These are phyloP conservation scores for Thermophis baileyi DNA, from an alignment of 2,113 vertebrate species.

Conservation along the genomic window DNA sequence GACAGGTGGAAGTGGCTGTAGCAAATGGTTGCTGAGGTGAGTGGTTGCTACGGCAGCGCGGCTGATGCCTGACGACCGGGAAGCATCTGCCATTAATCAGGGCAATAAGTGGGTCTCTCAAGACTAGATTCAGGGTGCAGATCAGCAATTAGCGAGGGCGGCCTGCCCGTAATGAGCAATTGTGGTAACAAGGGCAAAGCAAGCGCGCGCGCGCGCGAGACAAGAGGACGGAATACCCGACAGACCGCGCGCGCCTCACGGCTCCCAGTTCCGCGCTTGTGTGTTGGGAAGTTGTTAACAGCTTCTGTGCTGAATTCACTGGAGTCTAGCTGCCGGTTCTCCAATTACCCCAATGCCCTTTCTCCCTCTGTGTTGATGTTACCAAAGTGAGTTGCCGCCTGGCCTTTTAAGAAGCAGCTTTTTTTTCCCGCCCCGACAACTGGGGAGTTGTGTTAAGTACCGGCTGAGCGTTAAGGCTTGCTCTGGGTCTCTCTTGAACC, in stretches of 20 bases:
- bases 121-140: slow-evolving; percentile 28
- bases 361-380: background rate
- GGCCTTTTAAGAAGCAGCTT: slow-evolving; percentile 3
- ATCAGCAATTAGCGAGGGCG: slow-evolving; percentile 27
- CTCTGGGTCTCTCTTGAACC: background rate
- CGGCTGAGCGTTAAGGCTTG: background rate
- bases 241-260: background rate
- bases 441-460: background rate
- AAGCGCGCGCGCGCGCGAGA: background rate
- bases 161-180: slow-evolving; percentile 15
- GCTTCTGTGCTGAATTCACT: slow-evolving; percentile 36
- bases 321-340: background rate
- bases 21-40: slow-evolving; percentile 32
- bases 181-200: slow-evolving; percentile 2
- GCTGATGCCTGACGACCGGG: slow-evolving; percentile 26
- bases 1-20: slow-evolving; percentile 19
- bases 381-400: background rate
- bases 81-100: slow-evolving; percentile 35
- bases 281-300: slow-evolving; percentile 54
- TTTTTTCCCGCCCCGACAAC: background rate
- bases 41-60: slow-evolving; percentile 25
- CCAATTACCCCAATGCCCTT: slow-evolving; percentile 20
- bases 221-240: background rate
- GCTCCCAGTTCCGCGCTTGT: slow-evolving; percentile 6
- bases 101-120: slow-evolving; percentile 33